phyloP scores from a whole-genome alignment of 2,797 vertebrate genomes.

The Rhynchonycteris naso region DNA sequence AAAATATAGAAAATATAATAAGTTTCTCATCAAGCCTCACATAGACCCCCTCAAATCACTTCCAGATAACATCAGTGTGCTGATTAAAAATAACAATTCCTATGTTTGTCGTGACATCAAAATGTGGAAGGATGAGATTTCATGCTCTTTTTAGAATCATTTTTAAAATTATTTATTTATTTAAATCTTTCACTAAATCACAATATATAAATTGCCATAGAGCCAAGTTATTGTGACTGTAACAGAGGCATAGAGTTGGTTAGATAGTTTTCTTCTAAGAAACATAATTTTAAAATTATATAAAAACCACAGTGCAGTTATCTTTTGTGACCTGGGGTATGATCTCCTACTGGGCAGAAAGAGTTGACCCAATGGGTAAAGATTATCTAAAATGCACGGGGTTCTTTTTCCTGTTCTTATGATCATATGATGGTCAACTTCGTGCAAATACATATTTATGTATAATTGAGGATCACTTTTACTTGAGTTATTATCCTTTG shows the following conservation, averaged over 20 bases:
- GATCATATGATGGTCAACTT: neutral
- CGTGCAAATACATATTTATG: neutral
- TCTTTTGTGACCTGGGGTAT: neutral
- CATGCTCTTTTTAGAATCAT: neutral
- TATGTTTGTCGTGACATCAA: neutral
- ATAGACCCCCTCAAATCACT: neutral
- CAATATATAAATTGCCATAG: neutral
- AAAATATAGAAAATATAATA: neutral
- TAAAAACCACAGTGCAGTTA: neutral
- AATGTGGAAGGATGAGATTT: neutral
- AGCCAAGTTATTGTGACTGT: neutral
- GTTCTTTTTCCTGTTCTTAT: neutral
- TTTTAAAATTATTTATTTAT: neutral
- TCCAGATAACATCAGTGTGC: neutral
- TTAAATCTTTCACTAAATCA: neutral
- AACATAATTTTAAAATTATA: neutral
- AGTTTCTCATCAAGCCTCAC: neutral
- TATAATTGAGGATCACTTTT: neutral
- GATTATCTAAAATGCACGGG: neutral
- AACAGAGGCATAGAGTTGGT: neutral
- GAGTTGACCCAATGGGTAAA: neutral
- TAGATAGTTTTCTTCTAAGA: neutral
- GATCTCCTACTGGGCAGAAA: neutral
- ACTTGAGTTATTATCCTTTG: neutral
- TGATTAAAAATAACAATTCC: neutral